Evolutionary conservation across 2,888 invertebrate species (phyloP).

Genomic region (Cephus pygmeus): DNA sequence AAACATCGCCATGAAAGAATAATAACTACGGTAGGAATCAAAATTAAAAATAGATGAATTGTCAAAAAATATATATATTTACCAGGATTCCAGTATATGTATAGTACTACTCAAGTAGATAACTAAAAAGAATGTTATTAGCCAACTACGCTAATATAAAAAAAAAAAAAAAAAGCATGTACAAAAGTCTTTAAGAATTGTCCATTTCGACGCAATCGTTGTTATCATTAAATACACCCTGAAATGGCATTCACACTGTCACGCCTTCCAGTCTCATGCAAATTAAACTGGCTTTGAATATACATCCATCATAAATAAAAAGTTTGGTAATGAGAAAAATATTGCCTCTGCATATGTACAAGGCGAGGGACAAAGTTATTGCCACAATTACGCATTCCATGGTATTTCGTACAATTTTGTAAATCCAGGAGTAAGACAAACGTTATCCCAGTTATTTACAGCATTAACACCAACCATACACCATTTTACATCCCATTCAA

Average conservation of each 20-base stretch:
- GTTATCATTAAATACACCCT: neutral
- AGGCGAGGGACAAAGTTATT: neutral
- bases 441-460: neutral
- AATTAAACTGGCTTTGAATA: neutral
- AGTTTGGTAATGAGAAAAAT: neutral
- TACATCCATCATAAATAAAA: neutral
- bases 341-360: neutral
- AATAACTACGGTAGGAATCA: neutral
- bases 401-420: neutral
- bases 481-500: neutral
- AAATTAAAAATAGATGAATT: slow-evolving; percentile 6
- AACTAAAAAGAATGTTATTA: slow-evolving; percentile 6
- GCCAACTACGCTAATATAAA: neutral
- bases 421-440: neutral
- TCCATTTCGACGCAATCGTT: neutral
- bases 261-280: neutral
- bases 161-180: neutral
- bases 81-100: neutral
- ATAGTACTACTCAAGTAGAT: neutral
- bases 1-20: neutral
- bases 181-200: neutral
- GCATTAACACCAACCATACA: neutral
- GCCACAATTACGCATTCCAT: neutral
- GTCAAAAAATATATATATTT: neutral
- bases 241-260: neutral